These are phyloP conservation scores for Sycobia sp. DNA, from an alignment of 1,140 invertebrate species.

Conservation along the genomic window DNA sequence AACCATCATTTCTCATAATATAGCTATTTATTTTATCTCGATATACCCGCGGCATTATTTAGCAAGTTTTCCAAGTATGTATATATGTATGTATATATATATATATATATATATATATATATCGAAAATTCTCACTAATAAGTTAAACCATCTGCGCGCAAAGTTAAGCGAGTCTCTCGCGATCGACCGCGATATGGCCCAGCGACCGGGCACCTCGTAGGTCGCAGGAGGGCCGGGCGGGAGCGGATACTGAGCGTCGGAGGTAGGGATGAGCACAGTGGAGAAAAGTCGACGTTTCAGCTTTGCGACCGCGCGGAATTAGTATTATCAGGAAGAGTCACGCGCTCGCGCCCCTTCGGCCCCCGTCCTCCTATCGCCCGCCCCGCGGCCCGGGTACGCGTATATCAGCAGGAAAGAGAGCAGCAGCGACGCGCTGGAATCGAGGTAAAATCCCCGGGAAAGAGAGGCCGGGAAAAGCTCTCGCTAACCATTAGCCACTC, in stretches of 20 bases:
- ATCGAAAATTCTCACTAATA: conserved; percentile 13
- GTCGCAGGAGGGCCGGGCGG: not conserved
- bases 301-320: conserved; percentile 18
- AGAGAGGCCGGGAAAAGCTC: conserved; percentile 34
- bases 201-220: too few species aligned
- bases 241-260: too few species aligned
- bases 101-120: too few species aligned
- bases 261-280: too few species aligned
- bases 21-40: too few species aligned
- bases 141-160: not conserved
- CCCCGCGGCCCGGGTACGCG: not conserved
- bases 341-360: not conserved
- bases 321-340: conserved; percentile 34
- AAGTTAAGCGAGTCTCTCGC: conserved; percentile 26
- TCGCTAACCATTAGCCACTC: conserved; percentile 43
- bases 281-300: conserved; percentile 27
- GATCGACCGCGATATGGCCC: conserved; percentile 7
- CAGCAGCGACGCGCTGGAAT: conserved; percentile 35
- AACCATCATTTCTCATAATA: too few species aligned
- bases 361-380: not conserved
- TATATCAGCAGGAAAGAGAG: conserved; percentile 28
- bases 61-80: too few species aligned
- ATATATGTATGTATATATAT: too few species aligned
- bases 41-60: too few species aligned
- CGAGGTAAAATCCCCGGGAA: conserved; percentile 46